phyloP scores from a whole-genome alignment of 2,888 invertebrate genomes.

The Thereva unica region DNA sequence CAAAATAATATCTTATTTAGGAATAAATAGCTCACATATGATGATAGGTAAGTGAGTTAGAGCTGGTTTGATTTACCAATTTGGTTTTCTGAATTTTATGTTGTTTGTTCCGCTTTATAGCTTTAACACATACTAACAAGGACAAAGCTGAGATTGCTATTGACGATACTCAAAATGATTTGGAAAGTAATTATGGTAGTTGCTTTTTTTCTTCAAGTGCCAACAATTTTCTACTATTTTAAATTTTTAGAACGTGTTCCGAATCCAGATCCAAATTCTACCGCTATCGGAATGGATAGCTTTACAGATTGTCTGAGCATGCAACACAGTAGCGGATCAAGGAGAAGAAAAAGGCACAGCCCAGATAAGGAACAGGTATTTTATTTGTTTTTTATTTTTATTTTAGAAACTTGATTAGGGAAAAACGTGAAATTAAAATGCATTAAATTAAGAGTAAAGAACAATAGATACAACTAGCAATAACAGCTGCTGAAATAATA shows the following conservation, averaged over 20 bases:
- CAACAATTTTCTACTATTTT: neutral
- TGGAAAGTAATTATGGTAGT: constrained; percentile 41
- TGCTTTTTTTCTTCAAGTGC: neutral
- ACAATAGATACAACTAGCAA: no score
- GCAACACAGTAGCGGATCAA: constrained; percentile 61
- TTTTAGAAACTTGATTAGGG: no score
- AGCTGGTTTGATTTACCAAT: neutral
- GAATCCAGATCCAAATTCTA: constrained; percentile 40
- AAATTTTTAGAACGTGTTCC: constrained; percentile 23
- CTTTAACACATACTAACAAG: constrained; percentile 65
- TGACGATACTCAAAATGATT: constrained; percentile 53
- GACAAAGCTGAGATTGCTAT: constrained; percentile 65
- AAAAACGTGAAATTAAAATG: no score
- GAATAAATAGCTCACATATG: constrained; percentile 81
- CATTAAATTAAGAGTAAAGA: no score
- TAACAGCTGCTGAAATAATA: no score
- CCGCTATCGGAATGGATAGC: constrained; percentile 53
- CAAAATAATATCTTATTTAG: constrained; percentile 76
- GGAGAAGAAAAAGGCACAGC: constrained; percentile 55
- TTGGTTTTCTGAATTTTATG: neutral
- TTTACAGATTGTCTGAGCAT: constrained; percentile 65
- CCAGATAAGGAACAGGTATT: constrained; percentile 40
- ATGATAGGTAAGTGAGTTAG: constrained; percentile 70
- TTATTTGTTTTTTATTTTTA: neutral
- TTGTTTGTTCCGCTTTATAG: constrained; percentile 48